Conservation (phyloP, 1,140 invertebrate genomes). For the Penaeus vannamei region DNA sequence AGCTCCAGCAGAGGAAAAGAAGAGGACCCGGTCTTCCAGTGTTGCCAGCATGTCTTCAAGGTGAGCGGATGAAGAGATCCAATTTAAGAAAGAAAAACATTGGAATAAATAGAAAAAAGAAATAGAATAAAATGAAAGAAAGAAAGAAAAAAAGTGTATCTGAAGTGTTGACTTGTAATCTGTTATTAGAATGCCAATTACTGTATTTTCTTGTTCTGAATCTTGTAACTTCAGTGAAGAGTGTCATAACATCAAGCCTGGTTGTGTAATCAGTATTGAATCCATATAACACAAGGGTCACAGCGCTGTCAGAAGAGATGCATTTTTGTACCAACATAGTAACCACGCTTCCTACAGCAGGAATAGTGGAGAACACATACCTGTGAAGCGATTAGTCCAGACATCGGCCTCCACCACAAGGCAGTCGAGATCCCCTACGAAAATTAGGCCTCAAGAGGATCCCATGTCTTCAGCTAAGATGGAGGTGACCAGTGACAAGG, state of each 20-base stretch:
- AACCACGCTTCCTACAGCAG: conserved; percentile 5
- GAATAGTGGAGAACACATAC: conserved; percentile 47
- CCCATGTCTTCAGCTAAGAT: neutral
- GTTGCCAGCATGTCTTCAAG: conserved; percentile 46
- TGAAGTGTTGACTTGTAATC: neutral
- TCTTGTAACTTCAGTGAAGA: too few relatives aligned
- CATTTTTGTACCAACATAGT: neutral
- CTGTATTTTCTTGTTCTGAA: too few relatives aligned
- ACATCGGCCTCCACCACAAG: neutral
- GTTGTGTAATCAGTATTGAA: too few relatives aligned
- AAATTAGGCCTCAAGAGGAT: conserved; percentile 49
- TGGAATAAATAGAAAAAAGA: neutral
- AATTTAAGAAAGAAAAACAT: neutral
- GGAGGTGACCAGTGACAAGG: conserved; percentile 54
- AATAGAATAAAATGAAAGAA: neutral
- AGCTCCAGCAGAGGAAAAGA: conserved; percentile 60
- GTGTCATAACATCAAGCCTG: too few relatives aligned
- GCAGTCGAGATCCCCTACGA: conserved; percentile 58
- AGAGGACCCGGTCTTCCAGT: conserved; percentile 61
- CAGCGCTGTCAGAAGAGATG: neutral
- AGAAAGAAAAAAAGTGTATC: neutral
- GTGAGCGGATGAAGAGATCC: conserved; percentile 12
- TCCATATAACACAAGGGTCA: too few relatives aligned
- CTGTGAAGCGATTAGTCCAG: conserved; percentile 46
- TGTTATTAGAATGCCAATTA: neutral